Evolutionary conservation across 2,888 invertebrate species (phyloP).

Genomic region (Acleris emargana): DNA sequence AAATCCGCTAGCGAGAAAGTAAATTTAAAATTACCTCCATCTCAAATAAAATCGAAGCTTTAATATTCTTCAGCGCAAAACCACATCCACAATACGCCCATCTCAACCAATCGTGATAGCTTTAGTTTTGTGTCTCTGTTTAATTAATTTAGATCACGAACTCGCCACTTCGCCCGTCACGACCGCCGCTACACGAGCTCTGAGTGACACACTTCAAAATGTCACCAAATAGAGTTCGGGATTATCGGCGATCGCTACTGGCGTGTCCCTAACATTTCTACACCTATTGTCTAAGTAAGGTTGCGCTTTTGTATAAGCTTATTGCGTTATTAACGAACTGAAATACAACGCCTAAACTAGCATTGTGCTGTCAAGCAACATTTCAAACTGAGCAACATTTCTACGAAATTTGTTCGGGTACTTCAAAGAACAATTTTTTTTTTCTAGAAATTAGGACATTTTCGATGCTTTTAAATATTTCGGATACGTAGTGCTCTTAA

Average conservation of each 20-base stretch:
- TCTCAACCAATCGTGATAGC: slow-evolving; percentile 76
- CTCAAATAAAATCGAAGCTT: neutral
- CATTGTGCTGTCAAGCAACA: too few species aligned
- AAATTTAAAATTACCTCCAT: too few species aligned
- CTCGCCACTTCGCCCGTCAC: slow-evolving; percentile 81
- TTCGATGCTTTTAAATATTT: too few species aligned
- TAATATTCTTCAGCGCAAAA: slow-evolving; percentile 34
- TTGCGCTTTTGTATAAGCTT: slow-evolving; percentile 38
- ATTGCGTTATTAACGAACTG: neutral
- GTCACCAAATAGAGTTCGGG: slow-evolving; percentile 73
- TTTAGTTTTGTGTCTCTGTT: slow-evolving; percentile 79
- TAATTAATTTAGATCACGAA: slow-evolving; percentile 84
- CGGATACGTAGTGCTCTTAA: too few species aligned
- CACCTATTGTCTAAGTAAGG: slow-evolving; percentile 51
- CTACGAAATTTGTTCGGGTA: too few species aligned
- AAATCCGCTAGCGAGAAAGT: too few species aligned
- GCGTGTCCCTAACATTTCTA: slow-evolving; percentile 42
- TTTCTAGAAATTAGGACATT: too few species aligned
- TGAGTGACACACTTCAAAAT: slow-evolving; percentile 83
- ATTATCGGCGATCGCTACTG: slow-evolving; percentile 68
- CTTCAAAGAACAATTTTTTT: too few species aligned
- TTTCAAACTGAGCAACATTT: too few species aligned
- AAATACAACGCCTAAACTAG: too few species aligned
- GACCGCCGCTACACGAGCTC: slow-evolving; percentile 67
- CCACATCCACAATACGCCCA: slow-evolving; percentile 64